Evolutionary conservation across 2,888 invertebrate genomes (phyloP).

Genomic region (Biston betularia): DNA sequence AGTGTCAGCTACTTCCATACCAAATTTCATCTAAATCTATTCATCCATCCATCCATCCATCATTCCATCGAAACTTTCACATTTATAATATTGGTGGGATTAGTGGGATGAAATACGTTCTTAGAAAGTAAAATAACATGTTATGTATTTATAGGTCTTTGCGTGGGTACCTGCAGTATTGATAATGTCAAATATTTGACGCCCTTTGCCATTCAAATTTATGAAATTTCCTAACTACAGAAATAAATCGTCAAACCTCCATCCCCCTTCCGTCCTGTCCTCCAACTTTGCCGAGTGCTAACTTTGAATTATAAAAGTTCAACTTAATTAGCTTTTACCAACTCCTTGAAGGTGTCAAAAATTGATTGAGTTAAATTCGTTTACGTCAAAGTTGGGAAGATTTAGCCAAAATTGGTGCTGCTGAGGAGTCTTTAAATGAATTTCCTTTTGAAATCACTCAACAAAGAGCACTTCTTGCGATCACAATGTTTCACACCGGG

Average conservation of each 20-base stretch:
- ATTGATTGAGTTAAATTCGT: conserved; percentile 46
- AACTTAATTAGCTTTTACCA: conserved; percentile 51
- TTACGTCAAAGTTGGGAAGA: conserved; percentile 37
- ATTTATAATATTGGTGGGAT: no score
- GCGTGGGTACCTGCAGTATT: background rate
- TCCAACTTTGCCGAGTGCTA: conserved; percentile 42
- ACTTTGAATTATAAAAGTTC: conserved; percentile 60
- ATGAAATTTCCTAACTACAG: conserved; percentile 7
- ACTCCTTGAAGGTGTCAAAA: conserved; percentile 47
- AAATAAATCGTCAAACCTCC: conserved; percentile 20
- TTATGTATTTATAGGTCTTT: no score
- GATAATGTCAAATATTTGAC: conserved; percentile 1
- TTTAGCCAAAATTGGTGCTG: conserved; percentile 23
- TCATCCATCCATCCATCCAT: no score
- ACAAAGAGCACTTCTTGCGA: background rate
- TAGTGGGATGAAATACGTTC: background rate
- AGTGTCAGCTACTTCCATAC: no score
- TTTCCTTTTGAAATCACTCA: conserved; percentile 9
- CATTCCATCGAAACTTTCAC: no score
- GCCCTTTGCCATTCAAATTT: conserved; percentile 2
- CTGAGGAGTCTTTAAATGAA: conserved; percentile 5
- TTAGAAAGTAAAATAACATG: background rate
- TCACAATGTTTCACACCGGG: no score
- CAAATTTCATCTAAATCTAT: no score
- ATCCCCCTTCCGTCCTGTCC: conserved; percentile 36